phyloP scores from a whole-genome alignment of 92 coral and sea anemone genomes.

The Meandrina meandrites region DNA sequence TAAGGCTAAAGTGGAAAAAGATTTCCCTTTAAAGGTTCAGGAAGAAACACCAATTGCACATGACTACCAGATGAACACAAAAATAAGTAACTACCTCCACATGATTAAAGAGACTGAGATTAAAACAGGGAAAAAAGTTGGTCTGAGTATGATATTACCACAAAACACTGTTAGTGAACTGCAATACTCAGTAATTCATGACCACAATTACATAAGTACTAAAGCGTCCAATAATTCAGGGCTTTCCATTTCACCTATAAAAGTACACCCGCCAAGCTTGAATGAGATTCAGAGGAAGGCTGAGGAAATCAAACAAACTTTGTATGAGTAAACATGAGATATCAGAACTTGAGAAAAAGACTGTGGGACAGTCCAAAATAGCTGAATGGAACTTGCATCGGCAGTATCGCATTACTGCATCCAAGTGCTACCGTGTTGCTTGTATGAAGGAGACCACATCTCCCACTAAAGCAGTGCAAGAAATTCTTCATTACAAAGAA shows the following conservation, averaged over 20 bases:
- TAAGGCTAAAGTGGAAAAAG: too few relatives aligned
- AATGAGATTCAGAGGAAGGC: slow-evolving; percentile 17
- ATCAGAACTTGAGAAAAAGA: slow-evolving; percentile 1
- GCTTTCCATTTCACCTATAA: slow-evolving; percentile 19
- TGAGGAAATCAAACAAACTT: too few relatives aligned
- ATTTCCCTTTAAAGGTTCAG: too few relatives aligned
- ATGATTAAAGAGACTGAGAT: neutral
- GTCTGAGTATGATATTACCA: neutral
- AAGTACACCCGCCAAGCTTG: slow-evolving; percentile 21
- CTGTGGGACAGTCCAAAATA: slow-evolving; percentile 21
- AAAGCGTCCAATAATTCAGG: slow-evolving; percentile 1
- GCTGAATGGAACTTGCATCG: slow-evolving; percentile 12
- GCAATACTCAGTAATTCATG: neutral
- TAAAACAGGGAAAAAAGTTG: slow-evolving; percentile 1
- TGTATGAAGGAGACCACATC: neutral
- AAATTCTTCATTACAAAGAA: slow-evolving; percentile 13
- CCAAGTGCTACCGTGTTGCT: neutral
- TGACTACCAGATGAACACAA: neutral
- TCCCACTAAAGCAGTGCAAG: slow-evolving; percentile 29
- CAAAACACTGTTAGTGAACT: neutral
- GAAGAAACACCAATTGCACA: too few relatives aligned
- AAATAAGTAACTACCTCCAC: neutral
- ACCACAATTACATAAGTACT: neutral
- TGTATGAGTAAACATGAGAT: neutral
- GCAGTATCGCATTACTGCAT: slow-evolving; percentile 23